phyloP scores from a whole-genome alignment of 2,113 vertebrate species.

The Poicephalus gulielmi region DNA sequence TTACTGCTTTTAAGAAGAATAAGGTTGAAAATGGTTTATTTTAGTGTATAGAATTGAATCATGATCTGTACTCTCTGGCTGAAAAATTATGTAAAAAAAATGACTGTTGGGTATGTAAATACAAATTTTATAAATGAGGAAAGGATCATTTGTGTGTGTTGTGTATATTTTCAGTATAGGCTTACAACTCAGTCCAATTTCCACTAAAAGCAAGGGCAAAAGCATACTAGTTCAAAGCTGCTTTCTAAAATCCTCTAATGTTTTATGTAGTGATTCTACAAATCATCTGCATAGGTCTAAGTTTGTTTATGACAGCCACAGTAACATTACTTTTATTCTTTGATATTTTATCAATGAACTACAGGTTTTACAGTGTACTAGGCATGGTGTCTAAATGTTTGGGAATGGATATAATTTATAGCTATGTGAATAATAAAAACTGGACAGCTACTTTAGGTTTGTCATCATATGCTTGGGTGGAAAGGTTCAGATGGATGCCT shows the following conservation, averaged over 20 bases:
- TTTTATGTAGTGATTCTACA: not conserved
- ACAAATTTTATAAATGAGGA: not conserved
- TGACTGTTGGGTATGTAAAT: not conserved
- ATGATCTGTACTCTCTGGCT: not conserved
- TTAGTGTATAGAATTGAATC: not conserved
- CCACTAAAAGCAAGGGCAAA: not conserved
- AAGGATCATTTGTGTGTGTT: not conserved
- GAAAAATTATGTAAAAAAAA: not conserved
- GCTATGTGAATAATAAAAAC: not conserved
- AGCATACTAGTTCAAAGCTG: not conserved
- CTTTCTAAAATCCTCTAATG: not conserved
- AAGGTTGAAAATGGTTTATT: not conserved
- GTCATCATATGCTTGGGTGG: not conserved
- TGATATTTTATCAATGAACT: not conserved
- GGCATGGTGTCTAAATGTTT: not conserved
- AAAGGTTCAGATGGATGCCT: not conserved
- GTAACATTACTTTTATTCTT: not conserved
- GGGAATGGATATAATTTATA: not conserved
- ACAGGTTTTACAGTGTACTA: not conserved
- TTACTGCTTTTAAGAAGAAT: not conserved
- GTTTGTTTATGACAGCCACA: not conserved
- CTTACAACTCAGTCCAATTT: not conserved
- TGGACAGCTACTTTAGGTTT: not conserved
- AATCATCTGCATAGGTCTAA: not conserved
- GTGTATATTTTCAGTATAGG: not conserved